Percentiles rank a stretch among this genome's conserved stretches.
Conservation (phyloP, 53 echinoderm and acorn worm genomes). For the Echinometra lucunter region DNA sequence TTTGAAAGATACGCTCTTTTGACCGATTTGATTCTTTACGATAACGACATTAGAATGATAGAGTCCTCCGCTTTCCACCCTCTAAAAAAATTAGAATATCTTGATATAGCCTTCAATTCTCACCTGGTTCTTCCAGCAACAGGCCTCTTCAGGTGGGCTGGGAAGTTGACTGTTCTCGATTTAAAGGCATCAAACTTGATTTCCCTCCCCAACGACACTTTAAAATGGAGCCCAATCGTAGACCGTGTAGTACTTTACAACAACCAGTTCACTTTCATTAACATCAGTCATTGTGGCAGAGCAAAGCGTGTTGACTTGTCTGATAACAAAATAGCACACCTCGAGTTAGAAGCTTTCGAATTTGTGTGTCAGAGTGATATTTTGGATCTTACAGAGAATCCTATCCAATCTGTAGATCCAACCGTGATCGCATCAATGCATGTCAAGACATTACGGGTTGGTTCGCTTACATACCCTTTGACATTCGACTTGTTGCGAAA, state of each 20-base stretch:
- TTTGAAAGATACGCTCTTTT: background rate
- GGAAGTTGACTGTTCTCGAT: background rate
- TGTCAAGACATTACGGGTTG: background rate
- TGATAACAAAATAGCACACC: background rate
- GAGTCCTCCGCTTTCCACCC: background rate
- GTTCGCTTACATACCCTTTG: background rate
- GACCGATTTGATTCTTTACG: background rate
- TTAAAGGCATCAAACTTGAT: background rate
- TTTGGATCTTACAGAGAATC: background rate
- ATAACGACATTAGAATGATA: background rate
- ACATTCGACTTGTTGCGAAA: background rate
- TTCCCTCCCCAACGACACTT: background rate
- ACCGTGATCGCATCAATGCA: background rate
- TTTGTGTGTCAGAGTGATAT: background rate
- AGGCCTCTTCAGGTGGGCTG: background rate
- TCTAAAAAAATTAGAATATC: background rate
- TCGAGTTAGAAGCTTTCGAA: background rate
- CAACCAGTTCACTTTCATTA: background rate
- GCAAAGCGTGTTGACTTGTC: background rate
- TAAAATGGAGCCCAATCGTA: background rate
- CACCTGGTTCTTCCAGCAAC: slow-evolving; percentile 1
- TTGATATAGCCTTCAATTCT: background rate
- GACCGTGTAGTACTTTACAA: background rate
- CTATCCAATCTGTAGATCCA: background rate
- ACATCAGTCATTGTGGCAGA: background rate